Percentiles rank a stretch among this genome's conserved stretches.
These are phyloP conservation scores for Lamprologus tigripictilis DNA, from an alignment of 2,113 vertebrate species.

Conservation along the genomic window DNA sequence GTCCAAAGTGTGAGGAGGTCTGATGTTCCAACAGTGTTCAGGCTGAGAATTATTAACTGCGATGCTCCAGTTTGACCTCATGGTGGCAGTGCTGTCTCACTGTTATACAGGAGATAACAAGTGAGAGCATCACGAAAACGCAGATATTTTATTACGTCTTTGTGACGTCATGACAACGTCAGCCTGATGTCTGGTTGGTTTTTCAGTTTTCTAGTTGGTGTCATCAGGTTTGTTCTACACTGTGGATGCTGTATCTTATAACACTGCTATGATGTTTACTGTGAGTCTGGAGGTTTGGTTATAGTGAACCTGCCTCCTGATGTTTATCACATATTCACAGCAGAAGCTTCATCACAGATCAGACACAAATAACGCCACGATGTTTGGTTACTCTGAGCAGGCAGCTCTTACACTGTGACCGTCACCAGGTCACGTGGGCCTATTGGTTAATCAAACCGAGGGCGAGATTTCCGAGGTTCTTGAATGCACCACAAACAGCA, in stretches of 20 bases:
- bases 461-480: fast-evolving
- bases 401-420: background rate
- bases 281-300: background rate
- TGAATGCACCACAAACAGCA: background rate
- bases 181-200: background rate
- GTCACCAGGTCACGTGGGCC: background rate
- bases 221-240: background rate
- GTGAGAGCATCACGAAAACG: background rate
- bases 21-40: background rate
- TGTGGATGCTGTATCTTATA: background rate
- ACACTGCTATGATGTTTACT: background rate
- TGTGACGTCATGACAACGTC: background rate
- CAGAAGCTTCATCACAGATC: background rate
- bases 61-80: background rate
- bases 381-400: background rate
- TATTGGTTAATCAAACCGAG: fast-evolving
- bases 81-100: background rate
- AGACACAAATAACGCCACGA: background rate
- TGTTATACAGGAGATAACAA: background rate
- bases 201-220: background rate
- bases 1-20: background rate
- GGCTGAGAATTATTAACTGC: background rate
- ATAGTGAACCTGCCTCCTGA: background rate
- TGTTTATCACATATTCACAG: background rate
- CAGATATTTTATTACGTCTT: background rate